Evolutionary conservation across 2,797 vertebrate genomes (phyloP).

Genomic region (Neosalanx taihuensis): DNA sequence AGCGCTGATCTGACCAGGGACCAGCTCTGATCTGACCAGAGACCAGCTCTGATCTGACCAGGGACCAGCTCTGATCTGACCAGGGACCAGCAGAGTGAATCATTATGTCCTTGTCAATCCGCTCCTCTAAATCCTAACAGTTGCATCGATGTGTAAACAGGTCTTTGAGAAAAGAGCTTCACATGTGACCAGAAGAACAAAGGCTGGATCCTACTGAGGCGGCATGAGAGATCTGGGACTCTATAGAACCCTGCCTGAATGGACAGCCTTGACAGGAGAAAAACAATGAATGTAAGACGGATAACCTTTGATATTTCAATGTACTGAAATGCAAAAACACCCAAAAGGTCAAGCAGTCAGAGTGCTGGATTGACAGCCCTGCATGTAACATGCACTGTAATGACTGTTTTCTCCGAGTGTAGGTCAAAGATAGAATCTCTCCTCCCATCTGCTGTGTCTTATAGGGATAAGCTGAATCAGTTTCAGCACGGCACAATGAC

Average conservation of each 20-base stretch:
- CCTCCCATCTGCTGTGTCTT: conserved; percentile 25
- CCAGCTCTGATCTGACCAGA: too few species aligned
- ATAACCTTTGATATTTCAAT: conserved; percentile 61
- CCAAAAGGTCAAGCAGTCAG: conserved; percentile 52
- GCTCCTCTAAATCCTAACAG: conserved; percentile 62
- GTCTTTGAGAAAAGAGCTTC: conserved; percentile 66
- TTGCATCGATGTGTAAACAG: conserved; percentile 76
- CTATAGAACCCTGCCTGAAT: conserved; percentile 43
- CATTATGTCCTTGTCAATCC: conserved; percentile 72
- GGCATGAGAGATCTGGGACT: conserved; percentile 56
- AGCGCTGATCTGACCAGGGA: too few species aligned
- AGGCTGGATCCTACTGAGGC: conserved; percentile 64
- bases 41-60: too few species aligned
- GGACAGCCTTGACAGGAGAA: conserved; percentile 62
- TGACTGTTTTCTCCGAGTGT: conserved; percentile 25
- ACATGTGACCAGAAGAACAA: conserved; percentile 65
- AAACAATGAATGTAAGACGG: conserved; percentile 57
- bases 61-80: conserved; percentile 26
- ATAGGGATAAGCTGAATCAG: conserved; percentile 23
- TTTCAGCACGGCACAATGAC: background rate
- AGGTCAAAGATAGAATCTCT: conserved; percentile 28
- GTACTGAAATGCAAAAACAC: conserved; percentile 53
- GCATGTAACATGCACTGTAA: conserved; percentile 37
- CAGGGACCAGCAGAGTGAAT: conserved; percentile 62
- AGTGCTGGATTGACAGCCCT: conserved; percentile 41